phyloP scores from a whole-genome alignment of 92 coral and sea anemone species.

The Bergia puertoricense region DNA sequence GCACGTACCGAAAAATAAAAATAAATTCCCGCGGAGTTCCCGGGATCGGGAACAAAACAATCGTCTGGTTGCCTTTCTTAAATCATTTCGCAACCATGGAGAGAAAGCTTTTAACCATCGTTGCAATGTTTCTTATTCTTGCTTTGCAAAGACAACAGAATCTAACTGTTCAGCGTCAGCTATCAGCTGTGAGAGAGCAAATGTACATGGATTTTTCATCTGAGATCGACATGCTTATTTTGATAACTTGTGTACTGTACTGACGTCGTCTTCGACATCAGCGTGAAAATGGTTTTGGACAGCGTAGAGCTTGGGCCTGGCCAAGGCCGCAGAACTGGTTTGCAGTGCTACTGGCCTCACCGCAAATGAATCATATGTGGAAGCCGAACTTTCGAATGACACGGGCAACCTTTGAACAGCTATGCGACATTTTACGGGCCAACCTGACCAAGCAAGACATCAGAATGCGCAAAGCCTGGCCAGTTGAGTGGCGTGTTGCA shows the following conservation, averaged over 20 bases:
- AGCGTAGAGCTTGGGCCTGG: conserved; percentile 40
- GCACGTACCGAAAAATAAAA: conserved; percentile 37
- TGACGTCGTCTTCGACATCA: conserved; percentile 26
- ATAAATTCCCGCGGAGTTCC: conserved; percentile 32
- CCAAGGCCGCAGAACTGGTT: conserved; percentile 39
- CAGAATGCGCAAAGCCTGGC: conserved; percentile 34
- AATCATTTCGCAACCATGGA: conserved; percentile 32
- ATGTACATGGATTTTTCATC: conserved; percentile 31
- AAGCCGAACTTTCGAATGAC: no score
- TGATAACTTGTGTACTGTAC: conserved; percentile 34
- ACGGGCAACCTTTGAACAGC: no score
- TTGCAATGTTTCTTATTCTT: conserved; percentile 31
- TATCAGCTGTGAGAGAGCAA: conserved; percentile 32
- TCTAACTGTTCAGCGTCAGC: conserved; percentile 35
- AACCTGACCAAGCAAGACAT: conserved; percentile 29
- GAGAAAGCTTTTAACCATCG: conserved; percentile 26
- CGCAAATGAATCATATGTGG: no score
- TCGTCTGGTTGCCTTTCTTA: conserved; percentile 32
- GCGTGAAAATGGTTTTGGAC: conserved; percentile 37
- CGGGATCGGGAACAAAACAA: conserved; percentile 33
- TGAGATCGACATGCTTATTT: conserved; percentile 34
- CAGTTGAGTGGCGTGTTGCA: conserved; percentile 30
- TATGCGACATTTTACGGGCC: conserved; percentile 23
- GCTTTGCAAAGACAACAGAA: conserved; percentile 38
- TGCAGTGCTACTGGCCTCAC: no score